Base-by-base conservation (phyloP, 2,888 invertebrate species). In the Epiblema foenella region DNA sequence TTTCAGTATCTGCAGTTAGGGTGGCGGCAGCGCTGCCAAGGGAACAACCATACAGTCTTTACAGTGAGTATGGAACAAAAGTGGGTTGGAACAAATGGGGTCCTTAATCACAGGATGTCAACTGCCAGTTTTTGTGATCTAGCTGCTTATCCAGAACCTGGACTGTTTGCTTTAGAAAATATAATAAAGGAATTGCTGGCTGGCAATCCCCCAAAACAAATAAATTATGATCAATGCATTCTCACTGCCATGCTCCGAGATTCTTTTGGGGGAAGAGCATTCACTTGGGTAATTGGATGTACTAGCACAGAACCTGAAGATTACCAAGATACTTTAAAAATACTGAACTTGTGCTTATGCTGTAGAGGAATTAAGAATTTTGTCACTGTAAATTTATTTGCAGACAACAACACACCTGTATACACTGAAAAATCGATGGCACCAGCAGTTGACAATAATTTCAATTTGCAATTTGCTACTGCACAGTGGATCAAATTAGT, bases 401-500 rank as follows among this genome's bases (percentile, higher is more conserved):
- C 95, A 52, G 95, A 95, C 77, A 95, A 95, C 78, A 95, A 95
- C 77, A 95, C 95, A 12, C 94, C 94, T 20, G 92, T 95, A 1
- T 91, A 87, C 63, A 74, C 85, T 58, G 93, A 93, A n/a, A 93
- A 92, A 73, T 72, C 85, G 58, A 77, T 85, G 12, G 73, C 88
- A 68, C 88, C 87, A 69, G 77, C 83, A 74, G 62, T 78, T 69
- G 91, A 91, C 49, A 91, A 85, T 77, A 89, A 89, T 80, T 97
- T 97, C 83, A 96, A 97, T 51, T 87, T 97, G 69, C 97, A 97
- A 85, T 97, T 97, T 93, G 97, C 97, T 15, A 97, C 97, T 15
- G 94, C 96, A 71, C 97, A 97, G 78, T 96, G 97, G 95, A 95
- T 96, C 29, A 97, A 97, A 85, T 86, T 98, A 73, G 97, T 97